Base-by-base conservation (phyloP, 2,797 vertebrate species). In the Harpagifer antarcticus region DNA sequence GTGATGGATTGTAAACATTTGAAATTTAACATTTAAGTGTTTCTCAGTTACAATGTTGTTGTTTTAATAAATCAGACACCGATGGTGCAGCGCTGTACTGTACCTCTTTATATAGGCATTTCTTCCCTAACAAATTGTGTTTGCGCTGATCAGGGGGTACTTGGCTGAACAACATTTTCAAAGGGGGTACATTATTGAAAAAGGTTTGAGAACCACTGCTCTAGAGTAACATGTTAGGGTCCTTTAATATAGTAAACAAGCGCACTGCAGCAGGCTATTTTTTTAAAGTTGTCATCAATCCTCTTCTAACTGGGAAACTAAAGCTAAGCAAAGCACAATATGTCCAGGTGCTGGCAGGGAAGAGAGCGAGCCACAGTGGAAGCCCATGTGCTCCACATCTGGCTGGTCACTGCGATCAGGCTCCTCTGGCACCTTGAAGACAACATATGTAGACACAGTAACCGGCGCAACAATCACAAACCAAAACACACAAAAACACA, bases 321-420 rank as follows among this genome's bases (percentile, higher is more conserved):
- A 50, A 45, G 20, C 42, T 1, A 55, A 45, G 4, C 20, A 60
- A 55, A 55, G 33, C 43, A 61, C 55, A 20, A 49, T 3, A 19
- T 37, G 42, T 49, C 15, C 16, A 61, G 43, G 15, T 0, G 1
- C 15, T 37, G 42, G 8, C 11, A 48, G 43, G 13, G 17, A 37
- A 31, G 15, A 59, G 15, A 43, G 44, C 10, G 19, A 42, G 15
- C 45, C 27, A 53, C 31, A n/a, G 16, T 56, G 33, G 19, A 55
- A 48, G 57, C 37, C 40, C 10, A 47, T 48, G 27, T 66, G 52
- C 40, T 63, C 37, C 40, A 58, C 27, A 70, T 65, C n/a, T 47
- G 48, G 14, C 47, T 27, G 54, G 0, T 42, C 48, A 47, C 13
- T 27, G 27, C 40, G 59, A 42, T 52, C n/a, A 53, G 31, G 42